Percentiles rank a stretch among this genome's conserved stretches.
These are phyloP conservation scores for Myrmecobius fasciatus DNA, from an alignment of 2,113 vertebrate genomes.

Conservation along the genomic window DNA sequence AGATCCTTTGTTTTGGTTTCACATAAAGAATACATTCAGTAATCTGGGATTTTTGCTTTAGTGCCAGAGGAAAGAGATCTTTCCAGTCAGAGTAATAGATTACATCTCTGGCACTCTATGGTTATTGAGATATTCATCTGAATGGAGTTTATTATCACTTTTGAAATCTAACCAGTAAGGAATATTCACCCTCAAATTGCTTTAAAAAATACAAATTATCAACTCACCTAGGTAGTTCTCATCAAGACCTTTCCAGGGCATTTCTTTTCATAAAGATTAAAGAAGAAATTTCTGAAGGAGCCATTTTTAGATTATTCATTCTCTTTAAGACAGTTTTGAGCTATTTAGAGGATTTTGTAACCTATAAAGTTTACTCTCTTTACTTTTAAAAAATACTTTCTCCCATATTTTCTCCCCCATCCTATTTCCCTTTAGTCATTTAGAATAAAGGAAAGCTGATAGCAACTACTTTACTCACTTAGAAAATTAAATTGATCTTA, in stretches of 20 bases:
- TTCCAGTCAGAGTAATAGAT: slow-evolving; percentile 12
- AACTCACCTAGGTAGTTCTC: slow-evolving; percentile 69
- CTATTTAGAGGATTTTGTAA: too few relatives aligned
- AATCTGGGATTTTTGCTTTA: slow-evolving; percentile 44
- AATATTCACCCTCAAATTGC: slow-evolving; percentile 68
- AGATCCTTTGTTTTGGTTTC: slow-evolving; percentile 25
- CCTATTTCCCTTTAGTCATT: not conserved
- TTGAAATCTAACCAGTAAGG: slow-evolving; percentile 58
- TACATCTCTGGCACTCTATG: slow-evolving; percentile 8
- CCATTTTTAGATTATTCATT: not conserved
- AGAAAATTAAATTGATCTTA: not conserved
- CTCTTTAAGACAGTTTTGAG: not conserved
- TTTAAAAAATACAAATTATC: slow-evolving; percentile 52
- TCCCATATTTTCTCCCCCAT: not conserved
- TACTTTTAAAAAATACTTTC: too few relatives aligned
- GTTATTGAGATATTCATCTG: slow-evolving; percentile 59
- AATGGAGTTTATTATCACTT: slow-evolving; percentile 59
- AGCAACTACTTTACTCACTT: not conserved
- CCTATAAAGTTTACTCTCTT: too few relatives aligned
- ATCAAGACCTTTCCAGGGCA: slow-evolving; percentile 51
- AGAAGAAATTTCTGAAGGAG: slow-evolving; percentile 45
- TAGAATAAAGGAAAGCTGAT: not conserved
- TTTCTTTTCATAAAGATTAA: slow-evolving; percentile 61
- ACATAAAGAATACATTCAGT: not conserved
- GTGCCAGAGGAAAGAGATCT: slow-evolving; percentile 28